Percentiles rank a stretch among this genome's conserved stretches.
phyloP scores from a whole-genome alignment of 2,888 invertebrate genomes.

The Rhogogaster chlorosoma region DNA sequence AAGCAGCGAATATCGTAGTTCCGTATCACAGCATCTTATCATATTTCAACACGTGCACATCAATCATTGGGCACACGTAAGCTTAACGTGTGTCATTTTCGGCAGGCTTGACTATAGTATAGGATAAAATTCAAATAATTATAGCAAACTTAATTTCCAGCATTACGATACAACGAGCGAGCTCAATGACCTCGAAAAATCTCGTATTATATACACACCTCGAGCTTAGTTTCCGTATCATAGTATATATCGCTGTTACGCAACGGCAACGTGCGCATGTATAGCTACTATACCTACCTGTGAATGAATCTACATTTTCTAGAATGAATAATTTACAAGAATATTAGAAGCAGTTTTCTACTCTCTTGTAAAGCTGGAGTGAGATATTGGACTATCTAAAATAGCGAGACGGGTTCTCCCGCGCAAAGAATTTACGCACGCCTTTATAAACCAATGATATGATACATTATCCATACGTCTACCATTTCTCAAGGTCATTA shows the following conservation, averaged over 20 bases:
- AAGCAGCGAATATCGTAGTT: neutral
- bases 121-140: conserved; percentile 12
- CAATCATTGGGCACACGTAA: neutral
- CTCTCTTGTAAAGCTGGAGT: neutral
- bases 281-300: conserved; percentile 2
- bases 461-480: neutral
- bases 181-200: conserved; percentile 47
- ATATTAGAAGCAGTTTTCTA: conserved; percentile 24
- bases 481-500: neutral
- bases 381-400: neutral
- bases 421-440: conserved; percentile 20
- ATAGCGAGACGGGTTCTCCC: neutral
- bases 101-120: neutral
- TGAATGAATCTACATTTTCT: conserved; percentile 22
- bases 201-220: conserved; percentile 25
- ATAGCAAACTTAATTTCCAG: conserved; percentile 11
- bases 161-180: neutral
- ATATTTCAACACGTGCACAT: neutral
- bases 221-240: conserved; percentile 40
- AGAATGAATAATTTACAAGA: neutral
- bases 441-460: neutral
- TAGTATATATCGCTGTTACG: conserved; percentile 40
- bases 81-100: neutral
- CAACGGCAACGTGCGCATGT: conserved; percentile 37
- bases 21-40: neutral